These are phyloP conservation scores for Tokudaia muenninki DNA, from an alignment of 2,797 vertebrate species.

Conservation along the genomic window DNA sequence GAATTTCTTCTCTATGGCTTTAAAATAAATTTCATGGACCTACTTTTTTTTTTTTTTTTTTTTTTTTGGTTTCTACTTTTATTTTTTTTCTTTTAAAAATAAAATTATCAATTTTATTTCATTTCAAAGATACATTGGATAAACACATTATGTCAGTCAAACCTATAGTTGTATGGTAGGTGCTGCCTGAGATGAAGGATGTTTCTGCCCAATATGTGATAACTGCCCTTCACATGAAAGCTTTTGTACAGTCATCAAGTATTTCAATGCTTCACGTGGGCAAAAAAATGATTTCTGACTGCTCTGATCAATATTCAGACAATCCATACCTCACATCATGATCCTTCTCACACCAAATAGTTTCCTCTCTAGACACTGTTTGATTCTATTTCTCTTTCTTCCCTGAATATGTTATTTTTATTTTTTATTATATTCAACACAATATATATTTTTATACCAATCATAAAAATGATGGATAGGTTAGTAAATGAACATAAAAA, in stretches of 20 bases:
- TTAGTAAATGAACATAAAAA: too few relatives aligned
- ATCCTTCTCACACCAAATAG: constrained; percentile 15
- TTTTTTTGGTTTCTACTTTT: too few relatives aligned
- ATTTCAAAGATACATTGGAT: neutral
- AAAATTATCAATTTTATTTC: neutral
- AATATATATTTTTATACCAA: too few relatives aligned
- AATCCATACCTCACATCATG: neutral
- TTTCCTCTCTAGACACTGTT: neutral
- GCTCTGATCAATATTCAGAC: constrained; percentile 60
- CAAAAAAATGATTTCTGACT: constrained; percentile 54
- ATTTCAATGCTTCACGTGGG: constrained; percentile 29
- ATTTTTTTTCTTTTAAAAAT: neutral
- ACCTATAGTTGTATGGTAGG: neutral
- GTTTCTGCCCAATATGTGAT: neutral
- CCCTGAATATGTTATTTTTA: neutral
- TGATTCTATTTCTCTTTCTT: neutral
- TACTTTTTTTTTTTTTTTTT: too few relatives aligned
- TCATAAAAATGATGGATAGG: too few relatives aligned
- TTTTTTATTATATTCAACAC: too few relatives aligned
- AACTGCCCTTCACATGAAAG: neutral
- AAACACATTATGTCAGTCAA: neutral
- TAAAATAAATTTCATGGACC: constrained; percentile 53
- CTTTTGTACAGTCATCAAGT: constrained; percentile 43
- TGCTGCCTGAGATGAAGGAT: neutral
- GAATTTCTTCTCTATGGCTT: neutral